Conservation (phyloP, 2,797 vertebrate species). For the Hyperoplus lanceolatus region DNA sequence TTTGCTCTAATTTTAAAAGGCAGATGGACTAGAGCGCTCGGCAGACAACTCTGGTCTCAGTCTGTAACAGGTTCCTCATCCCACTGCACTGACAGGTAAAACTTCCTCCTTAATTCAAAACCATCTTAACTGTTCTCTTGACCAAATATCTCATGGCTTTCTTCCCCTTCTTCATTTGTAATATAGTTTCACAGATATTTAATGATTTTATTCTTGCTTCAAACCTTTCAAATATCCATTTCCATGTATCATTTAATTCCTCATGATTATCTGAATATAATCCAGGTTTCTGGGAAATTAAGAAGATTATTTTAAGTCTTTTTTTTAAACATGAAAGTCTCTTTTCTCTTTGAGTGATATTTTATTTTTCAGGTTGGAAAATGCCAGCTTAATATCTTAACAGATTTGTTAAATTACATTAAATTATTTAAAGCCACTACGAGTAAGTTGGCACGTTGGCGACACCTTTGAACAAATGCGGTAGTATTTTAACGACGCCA, state of each 20-base stretch:
- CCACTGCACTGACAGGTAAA: slow-evolving; percentile 32
- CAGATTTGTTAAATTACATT: neutral
- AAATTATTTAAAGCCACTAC: no score
- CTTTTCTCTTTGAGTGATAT: neutral
- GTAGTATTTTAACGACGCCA: no score
- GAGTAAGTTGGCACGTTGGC: no score
- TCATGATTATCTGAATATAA: neutral
- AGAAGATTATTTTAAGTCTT: neutral
- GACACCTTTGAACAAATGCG: no score
- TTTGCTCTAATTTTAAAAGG: slow-evolving; percentile 61
- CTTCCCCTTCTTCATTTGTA: neutral
- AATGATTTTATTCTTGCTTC: neutral
- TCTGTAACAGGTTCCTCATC: slow-evolving; percentile 14
- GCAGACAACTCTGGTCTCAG: slow-evolving; percentile 23
- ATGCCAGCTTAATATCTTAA: neutral
- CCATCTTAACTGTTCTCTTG: neutral
- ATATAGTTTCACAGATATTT: neutral
- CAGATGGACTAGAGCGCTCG: slow-evolving; percentile 17
- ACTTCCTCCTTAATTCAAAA: neutral
- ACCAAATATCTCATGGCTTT: neutral
- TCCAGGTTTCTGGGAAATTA: neutral
- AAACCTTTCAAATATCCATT: neutral
- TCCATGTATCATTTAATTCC: neutral
- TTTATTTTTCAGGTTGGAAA: neutral
- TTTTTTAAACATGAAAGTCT: neutral